Conservation (phyloP, 2,797 vertebrate species). For the Crocodylus rhombifer region DNA sequence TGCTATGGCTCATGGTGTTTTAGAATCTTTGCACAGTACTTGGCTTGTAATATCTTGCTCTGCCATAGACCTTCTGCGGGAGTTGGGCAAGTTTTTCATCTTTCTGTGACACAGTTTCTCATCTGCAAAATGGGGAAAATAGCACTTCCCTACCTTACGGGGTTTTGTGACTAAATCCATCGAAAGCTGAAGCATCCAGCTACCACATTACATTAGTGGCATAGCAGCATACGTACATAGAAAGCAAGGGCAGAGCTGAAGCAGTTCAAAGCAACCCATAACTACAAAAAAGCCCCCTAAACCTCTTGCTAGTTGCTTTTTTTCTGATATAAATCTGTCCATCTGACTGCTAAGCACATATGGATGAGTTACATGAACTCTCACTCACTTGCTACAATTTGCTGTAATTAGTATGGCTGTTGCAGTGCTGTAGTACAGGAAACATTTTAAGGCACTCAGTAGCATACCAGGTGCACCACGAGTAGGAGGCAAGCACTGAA, state of each 20-base stretch:
- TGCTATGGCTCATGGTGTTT: too few species aligned
- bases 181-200: not conserved
- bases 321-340: not conserved
- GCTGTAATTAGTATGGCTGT: not conserved
- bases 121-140: not conserved
- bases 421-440: not conserved
- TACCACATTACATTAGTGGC: too few species aligned
- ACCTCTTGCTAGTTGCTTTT: not conserved
- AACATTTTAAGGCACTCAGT: not conserved
- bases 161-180: not conserved
- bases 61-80: too few species aligned
- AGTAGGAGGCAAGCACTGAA: not conserved
- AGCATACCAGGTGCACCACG: not conserved
- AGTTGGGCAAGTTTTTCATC: too few species aligned
- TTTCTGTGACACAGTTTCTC: too few species aligned
- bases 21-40: too few species aligned
- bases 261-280: not conserved
- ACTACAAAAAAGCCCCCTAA: too few species aligned
- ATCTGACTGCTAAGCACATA: not conserved
- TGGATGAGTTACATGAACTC: conserved; percentile 19
- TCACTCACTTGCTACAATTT: conserved; percentile 18
- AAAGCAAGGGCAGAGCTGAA: not conserved
- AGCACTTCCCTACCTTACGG: not conserved
- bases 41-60: too few species aligned
- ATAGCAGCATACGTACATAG: not conserved